Base-by-base conservation (phyloP, 64 coral and sea anemone species). In the Cladopsammia gracilis region DNA sequence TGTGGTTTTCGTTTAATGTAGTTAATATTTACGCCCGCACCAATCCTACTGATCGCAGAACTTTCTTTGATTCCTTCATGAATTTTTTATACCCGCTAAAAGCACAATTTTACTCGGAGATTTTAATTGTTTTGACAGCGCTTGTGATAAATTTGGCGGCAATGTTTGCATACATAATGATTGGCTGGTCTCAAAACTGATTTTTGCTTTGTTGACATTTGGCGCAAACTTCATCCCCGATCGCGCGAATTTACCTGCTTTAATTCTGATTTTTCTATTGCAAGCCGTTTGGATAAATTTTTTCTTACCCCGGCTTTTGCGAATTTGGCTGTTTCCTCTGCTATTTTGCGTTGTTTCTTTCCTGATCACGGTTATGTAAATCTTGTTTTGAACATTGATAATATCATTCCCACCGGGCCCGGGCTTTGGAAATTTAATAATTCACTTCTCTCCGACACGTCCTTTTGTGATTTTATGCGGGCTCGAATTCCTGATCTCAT, bases 331-430 rank as follows among this genome's bases (percentile, higher is more conserved):
- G 56, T 3, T 7, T 26, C 14, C 13, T 46, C 42, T 34, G 2
- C 12, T 10, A 78, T 75, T 75, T 19, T 1, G 4, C 75, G 48
- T 0, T 78, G 75, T 56, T 16, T n/a, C 54, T 89, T 78, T 65
- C 79, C 75, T 4, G 88, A 90, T 50, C 88, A 90, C 12, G 88
- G 79, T n/a, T n/a, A 14, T 67, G 88, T 77, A 14, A 47, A 42
- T 64, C n/a, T 64, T 67, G 20, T 2, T 3, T 3, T 67, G 3
- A 12, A 46, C 46, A 1, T 43, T 64, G 43, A 3, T 25, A 6
- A 24, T 15, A 44, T 14, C 18, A 18, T 34, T 15, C 9, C 20
- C 10, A 2, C n/a, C 1, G 5, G 64, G 25, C 42, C 60, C 16
- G 44, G 60, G 4, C 14, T 34, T 18, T 69, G 82, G 82, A 85